Evolutionary conservation across 2,888 invertebrate species (phyloP), one percentile per base, ranked within the genome.

Genomic region (Gymnocheta viridis): DNA sequence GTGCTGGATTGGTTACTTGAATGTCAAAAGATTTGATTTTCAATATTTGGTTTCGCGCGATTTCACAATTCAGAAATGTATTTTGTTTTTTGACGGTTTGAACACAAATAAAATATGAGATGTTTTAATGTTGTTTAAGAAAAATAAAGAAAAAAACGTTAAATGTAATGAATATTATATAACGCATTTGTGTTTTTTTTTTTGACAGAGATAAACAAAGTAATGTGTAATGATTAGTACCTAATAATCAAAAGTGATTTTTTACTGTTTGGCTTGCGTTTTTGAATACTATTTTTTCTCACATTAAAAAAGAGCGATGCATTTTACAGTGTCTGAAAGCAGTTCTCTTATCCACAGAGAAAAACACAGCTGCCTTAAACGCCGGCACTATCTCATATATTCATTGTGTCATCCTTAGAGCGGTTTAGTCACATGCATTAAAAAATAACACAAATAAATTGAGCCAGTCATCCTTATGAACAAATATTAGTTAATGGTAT

Each of bases 1-100:
- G 88, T 89, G 91, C 92, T 91, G 91, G 89, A 91, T 90, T 89
- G 88, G 88, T 89, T 88, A 77, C 82, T 74, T 78, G 81, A 72
- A 58, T 85, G 77, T 74, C 77, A 82, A 76, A 67, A 83, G 49
- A 73, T 35, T 70, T 27, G 27, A 17, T 58, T 58, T 56, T 58
- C 62, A 64, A 54, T 67, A 73, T 86, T 84, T 32, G 27, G 49
- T 83, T 85, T 74, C 60, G 70, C 32, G 56, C 67, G 44, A 22
- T 82, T 82, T 82, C 77, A 77, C 74, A 81, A 60, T 44, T 44
- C 62, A 19, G 35, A 67, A 79, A 35, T 72, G 73, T 79, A n/a
- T 76, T 54, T 62, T 47, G 4, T 60, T 24, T 44, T 24, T 78
- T 69, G 76, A 17, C 35, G 64, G 64, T 74, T 82, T 79, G 49